A percentile compares a stretch with the other conserved stretches of the same genome.
Conservation (phyloP, 2,888 invertebrate species). For the Altica lythri region DNA sequence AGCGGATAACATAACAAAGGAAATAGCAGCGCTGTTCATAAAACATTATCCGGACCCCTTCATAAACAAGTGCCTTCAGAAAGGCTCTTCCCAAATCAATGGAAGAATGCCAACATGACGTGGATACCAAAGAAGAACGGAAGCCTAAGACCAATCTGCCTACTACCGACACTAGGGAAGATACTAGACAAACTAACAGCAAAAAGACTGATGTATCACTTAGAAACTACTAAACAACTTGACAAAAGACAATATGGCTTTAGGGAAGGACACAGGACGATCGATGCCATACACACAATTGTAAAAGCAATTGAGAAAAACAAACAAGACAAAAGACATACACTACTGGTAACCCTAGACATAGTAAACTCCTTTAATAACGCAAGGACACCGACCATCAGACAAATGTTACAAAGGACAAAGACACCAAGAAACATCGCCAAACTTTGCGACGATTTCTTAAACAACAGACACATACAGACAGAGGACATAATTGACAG, state of each 20-base stretch:
- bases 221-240: background rate
- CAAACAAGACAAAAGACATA: no score
- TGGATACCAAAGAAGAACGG: no score
- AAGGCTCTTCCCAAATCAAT: no score
- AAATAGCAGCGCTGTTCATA: background rate
- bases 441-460: background rate
- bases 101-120: no score
- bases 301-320: no score
- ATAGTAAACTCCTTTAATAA: no score
- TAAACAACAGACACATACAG: background rate
- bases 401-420: background rate
- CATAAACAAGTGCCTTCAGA: background rate
- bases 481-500: background rate
- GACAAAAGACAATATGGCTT: no score
- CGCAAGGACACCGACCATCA: no score
- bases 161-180: no score
- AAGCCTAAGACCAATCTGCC: no score
- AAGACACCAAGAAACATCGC: background rate
- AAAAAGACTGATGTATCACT: background rate
- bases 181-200: background rate
- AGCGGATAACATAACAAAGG: background rate
- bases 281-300: background rate
- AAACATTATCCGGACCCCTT: background rate
- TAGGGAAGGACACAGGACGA: background rate
- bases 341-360: no score